Evolutionary conservation across 2,888 invertebrate species (phyloP).

Genomic region (Diabrotica balteata): DNA sequence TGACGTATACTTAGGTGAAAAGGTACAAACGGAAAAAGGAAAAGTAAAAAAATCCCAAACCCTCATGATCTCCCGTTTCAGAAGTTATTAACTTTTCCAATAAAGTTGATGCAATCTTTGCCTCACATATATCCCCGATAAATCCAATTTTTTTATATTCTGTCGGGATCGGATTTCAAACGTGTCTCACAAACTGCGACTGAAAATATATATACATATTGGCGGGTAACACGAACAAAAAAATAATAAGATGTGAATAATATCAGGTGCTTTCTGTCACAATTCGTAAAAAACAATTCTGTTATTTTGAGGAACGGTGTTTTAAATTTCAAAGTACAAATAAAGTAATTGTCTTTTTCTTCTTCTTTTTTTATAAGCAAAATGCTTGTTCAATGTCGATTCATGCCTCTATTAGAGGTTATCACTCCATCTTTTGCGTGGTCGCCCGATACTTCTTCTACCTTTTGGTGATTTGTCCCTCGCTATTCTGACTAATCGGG

Average conservation of each 20-base stretch:
- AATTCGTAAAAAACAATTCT: background rate
- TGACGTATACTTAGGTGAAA: conserved; percentile 25
- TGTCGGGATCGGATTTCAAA: conserved; percentile 15
- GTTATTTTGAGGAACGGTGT: no score
- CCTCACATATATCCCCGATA: conserved; percentile 19
- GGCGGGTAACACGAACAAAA: background rate
- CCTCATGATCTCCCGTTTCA: conserved; percentile 25
- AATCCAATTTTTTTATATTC: conserved; percentile 28
- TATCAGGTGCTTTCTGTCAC: background rate
- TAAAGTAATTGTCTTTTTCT: no score
- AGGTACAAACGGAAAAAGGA: conserved; percentile 19
- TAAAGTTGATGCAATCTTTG: conserved; percentile 25
- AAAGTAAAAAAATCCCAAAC: conserved; percentile 18
- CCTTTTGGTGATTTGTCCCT: no score
- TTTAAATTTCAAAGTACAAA: no score
- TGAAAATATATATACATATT: conserved; percentile 23
- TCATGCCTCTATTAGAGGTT: no score
- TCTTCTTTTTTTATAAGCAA: no score
- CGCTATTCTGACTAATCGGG: no score
- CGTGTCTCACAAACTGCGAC: conserved; percentile 20
- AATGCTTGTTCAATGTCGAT: no score
- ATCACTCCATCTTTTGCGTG: no score
- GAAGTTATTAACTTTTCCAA: conserved; percentile 30
- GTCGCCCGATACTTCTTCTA: no score
- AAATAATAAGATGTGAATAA: conserved; percentile 1